These are phyloP conservation scores for Andrena flavipes DNA, from an alignment of 2,888 invertebrate genomes.

Conservation along the genomic window DNA sequence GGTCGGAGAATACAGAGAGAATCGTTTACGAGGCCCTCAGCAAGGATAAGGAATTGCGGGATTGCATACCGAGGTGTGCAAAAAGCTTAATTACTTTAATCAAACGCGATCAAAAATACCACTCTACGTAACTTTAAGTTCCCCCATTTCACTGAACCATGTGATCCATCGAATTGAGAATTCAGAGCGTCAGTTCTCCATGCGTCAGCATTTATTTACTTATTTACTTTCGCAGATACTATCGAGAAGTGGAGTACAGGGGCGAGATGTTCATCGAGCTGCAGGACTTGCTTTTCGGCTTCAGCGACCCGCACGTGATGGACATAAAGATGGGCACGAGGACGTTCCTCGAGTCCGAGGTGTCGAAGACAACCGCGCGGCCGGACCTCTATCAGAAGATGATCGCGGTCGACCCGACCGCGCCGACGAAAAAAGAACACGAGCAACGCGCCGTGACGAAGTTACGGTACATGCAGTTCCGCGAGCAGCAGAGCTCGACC, in stretches of 20 bases:
- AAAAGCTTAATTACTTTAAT: background rate
- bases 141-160: too few relatives aligned
- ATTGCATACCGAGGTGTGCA: conserved; percentile 89
- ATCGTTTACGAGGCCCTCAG: conserved; percentile 92
- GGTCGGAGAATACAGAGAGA: conserved; percentile 90
- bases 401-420: conserved; percentile 94
- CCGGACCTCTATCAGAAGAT: conserved; percentile 97
- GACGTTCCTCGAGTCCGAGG: conserved; percentile 98
- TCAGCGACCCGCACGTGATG: conserved; percentile 97
- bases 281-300: conserved; percentile 96
- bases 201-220: background rate
- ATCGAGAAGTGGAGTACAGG: conserved; percentile 92
- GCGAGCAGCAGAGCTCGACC: conserved; percentile 97
- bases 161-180: too few relatives aligned
- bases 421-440: conserved; percentile 94
- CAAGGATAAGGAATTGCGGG: conserved; percentile 89
- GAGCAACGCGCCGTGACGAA: conserved; percentile 95
- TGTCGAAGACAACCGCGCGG: conserved; percentile 93
- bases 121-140: too few relatives aligned
- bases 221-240: conserved; percentile 86
- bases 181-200: background rate
- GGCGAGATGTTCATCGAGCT: conserved; percentile 96
- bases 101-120: too few relatives aligned
- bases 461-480: conserved; percentile 97
- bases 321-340: conserved; percentile 99